Conservation (phyloP, 2,888 invertebrate species). For the Petrolisthes manimaculis region DNA sequence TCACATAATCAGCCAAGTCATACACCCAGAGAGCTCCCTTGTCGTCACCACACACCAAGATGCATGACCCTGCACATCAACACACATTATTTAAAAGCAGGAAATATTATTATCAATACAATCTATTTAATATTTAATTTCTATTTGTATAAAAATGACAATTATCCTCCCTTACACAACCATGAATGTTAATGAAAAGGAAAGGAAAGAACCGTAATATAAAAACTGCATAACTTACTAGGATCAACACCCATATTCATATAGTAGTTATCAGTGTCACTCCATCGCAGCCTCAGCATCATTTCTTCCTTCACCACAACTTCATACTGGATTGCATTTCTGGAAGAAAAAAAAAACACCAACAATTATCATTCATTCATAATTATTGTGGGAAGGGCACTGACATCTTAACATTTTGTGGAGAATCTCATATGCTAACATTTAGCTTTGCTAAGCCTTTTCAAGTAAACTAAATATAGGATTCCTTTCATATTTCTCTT, state of each 20-base stretch:
- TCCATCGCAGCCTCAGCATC: conserved; percentile 65
- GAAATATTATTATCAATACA: background rate
- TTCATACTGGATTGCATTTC: conserved; percentile 17
- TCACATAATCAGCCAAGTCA: conserved; percentile 66
- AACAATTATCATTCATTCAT: no score
- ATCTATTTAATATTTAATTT: background rate
- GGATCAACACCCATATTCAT: conserved; percentile 66
- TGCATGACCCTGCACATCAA: conserved; percentile 66
- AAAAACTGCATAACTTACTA: conserved; percentile 42
- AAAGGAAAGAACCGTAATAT: background rate
- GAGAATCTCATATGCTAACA: no score
- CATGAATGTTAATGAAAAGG: background rate
- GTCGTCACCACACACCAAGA: conserved; percentile 70
- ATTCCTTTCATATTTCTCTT: no score
- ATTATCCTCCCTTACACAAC: background rate
- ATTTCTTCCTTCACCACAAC: conserved; percentile 14
- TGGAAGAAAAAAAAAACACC: conserved; percentile 9
- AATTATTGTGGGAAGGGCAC: background rate
- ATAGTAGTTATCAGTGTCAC: conserved; percentile 66
- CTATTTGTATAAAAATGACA: background rate
- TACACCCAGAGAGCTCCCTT: conserved; percentile 69
- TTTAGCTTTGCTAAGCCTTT: no score
- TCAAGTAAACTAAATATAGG: no score
- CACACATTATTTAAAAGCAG: background rate
- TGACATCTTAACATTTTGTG: no score